These are phyloP conservation scores for Lucinisca nassula DNA, from an alignment of 2,888 invertebrate genomes.

Conservation along the genomic window DNA sequence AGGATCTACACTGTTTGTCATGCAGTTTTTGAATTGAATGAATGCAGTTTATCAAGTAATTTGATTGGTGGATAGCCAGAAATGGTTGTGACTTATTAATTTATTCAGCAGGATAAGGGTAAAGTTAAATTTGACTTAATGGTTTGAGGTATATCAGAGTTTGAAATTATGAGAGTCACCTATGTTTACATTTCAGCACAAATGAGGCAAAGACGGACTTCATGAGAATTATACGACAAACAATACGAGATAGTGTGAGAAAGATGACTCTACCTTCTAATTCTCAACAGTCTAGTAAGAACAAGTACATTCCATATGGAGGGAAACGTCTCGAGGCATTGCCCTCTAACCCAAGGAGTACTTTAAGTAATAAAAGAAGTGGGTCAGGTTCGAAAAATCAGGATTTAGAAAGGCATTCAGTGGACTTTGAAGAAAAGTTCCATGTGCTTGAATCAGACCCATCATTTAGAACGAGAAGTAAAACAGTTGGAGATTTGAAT, in stretches of 20 bases:
- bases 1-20: too few relatives aligned
- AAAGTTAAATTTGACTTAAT: too few relatives aligned
- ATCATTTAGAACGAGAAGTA: conserved; percentile 94
- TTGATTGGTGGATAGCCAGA: too few relatives aligned
- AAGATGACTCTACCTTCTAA: conserved; percentile 96
- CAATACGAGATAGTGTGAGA: conserved; percentile 98
- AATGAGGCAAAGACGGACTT: conserved; percentile 99
- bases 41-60: too few relatives aligned
- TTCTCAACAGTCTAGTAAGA: conserved; percentile 61
- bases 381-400: conserved; percentile 60
- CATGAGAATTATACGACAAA: conserved; percentile 98
- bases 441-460: conserved; percentile 89
- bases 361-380: conserved; percentile 75
- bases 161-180: too few relatives aligned
- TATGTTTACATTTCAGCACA: conserved; percentile 92
- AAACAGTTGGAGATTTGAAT: conserved; percentile 94
- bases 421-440: conserved; percentile 93
- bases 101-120: too few relatives aligned
- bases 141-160: too few relatives aligned
- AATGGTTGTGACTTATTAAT: too few relatives aligned
- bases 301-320: conserved; percentile 77
- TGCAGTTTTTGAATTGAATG: too few relatives aligned
- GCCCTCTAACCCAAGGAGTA: conserved; percentile 70
- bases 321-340: conserved; percentile 76
- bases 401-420: conserved; percentile 85